phyloP scores from a whole-genome alignment of 1,140 invertebrate genomes.

The Leptinotarsa undecemlineata region DNA sequence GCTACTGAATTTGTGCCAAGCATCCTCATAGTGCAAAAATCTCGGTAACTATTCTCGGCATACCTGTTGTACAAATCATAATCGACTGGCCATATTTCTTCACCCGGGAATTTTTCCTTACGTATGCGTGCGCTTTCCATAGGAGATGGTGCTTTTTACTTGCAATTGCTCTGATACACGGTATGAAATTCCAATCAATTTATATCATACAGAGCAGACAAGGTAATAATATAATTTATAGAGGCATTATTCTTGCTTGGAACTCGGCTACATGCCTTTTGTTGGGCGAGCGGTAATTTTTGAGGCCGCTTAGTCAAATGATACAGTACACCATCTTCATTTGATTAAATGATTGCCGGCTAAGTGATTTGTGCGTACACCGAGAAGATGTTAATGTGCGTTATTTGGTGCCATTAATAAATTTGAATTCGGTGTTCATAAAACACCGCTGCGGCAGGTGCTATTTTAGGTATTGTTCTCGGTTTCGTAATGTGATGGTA shows the following conservation, averaged over 20 bases:
- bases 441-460: neutral
- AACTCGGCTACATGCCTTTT: slow-evolving; percentile 49
- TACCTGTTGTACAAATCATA: slow-evolving; percentile 50
- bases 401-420: slow-evolving; percentile 40
- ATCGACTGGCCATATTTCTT: slow-evolving; percentile 47
- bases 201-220: slow-evolving; percentile 56
- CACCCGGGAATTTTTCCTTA: slow-evolving; percentile 42
- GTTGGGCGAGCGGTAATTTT: slow-evolving; percentile 47
- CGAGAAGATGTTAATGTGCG: slow-evolving; percentile 41
- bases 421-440: slow-evolving; percentile 22
- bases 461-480: slow-evolving; percentile 21
- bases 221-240: slow-evolving; percentile 57
- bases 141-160: slow-evolving; percentile 50
- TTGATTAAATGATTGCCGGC: slow-evolving; percentile 43
- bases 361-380: slow-evolving; percentile 43
- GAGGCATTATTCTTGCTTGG: slow-evolving; percentile 50
- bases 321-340: slow-evolving; percentile 35
- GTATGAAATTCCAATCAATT: slow-evolving; percentile 56
- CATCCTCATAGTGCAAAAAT: slow-evolving; percentile 21
- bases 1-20: slow-evolving; percentile 13
- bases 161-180: slow-evolving; percentile 52
- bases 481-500: slow-evolving; percentile 10
- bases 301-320: slow-evolving; percentile 46
- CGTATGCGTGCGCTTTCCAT: slow-evolving; percentile 48
- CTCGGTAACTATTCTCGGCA: slow-evolving; percentile 13